Evolutionary conservation across 2,797 vertebrate species (phyloP), one percentile per base, ranked within the genome.

Genomic region (Crax fasciolata): DNA sequence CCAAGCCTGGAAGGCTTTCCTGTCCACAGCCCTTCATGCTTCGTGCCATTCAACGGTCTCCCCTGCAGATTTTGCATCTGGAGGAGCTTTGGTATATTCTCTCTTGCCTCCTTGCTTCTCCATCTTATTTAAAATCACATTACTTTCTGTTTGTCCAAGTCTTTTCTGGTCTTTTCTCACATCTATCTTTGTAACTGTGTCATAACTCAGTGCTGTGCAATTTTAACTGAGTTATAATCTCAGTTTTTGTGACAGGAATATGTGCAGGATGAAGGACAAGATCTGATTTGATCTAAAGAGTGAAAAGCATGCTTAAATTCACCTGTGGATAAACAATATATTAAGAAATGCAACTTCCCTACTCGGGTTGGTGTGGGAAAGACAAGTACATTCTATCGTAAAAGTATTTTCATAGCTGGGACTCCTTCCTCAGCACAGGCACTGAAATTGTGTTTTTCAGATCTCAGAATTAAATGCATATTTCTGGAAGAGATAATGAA

Each of bases 401-500:
- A 67, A 81, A 2, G 1, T 63, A 71, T 76, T 86, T 87, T 55
- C 38, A 73, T 14, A 71, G 25, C n/a, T 67, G 52, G 28, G 74
- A 70, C 17, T 63, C 20, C 65, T 89, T 81, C 62, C 39, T 90
- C 63, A 88, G 71, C 28, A 78, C 38, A 71, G 73, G 70, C 46
- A 11, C 30, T 46, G 66, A 91, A 91, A 84, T 23, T 12, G 12
- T 72, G 48, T 7, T 81, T 84, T 80, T 93, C 48, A 86, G 17
- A 44, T 75, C 35, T 78, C 73, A 66, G n/a, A 89, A 68, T 35
- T 68, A 71, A 74, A 49, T 84, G 48, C 84, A 14, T 70, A 66
- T 79, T 91, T 73, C 62, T 93, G 85, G 80, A 90, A 91, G 55
- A 86, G 90, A 66, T 59, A 88, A 91, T 27, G 16, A 66, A 65